These are phyloP conservation scores for Tinea pellionella DNA, from an alignment of 2,888 invertebrate genomes.

Conservation along the genomic window DNA sequence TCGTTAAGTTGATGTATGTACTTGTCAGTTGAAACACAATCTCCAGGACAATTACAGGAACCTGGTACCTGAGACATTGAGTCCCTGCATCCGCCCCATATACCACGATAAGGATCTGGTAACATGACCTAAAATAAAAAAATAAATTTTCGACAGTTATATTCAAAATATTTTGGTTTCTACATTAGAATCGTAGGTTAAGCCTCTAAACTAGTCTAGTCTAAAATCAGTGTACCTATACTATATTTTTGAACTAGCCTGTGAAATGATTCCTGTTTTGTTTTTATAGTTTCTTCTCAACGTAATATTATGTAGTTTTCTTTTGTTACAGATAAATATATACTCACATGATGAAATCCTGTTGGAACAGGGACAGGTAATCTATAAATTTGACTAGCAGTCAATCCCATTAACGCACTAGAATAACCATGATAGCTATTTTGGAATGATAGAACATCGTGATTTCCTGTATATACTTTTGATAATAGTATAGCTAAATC, in stretches of 20 bases:
- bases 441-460: conserved; percentile 86
- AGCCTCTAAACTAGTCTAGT: too few species aligned
- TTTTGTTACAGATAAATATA: too few species aligned
- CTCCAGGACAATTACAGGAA: conserved; percentile 73
- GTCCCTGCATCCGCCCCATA: conserved; percentile 96
- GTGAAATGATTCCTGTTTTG: too few species aligned
- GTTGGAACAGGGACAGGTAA: conserved; percentile 76
- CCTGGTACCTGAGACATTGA: conserved; percentile 81
- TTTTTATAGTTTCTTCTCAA: too few species aligned
- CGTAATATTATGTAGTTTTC: too few species aligned
- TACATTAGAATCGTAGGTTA: too few species aligned
- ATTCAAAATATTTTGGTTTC: too few species aligned
- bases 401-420: conserved; percentile 83
- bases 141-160: too few species aligned
- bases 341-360: conserved; percentile 84
- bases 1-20: conserved; percentile 86
- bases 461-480: conserved; percentile 84
- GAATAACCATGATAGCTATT: conserved; percentile 95
- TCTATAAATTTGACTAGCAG: conserved; percentile 83
- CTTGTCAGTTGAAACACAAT: conserved; percentile 79
- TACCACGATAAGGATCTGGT: conserved; percentile 91
- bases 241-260: too few species aligned
- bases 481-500: conserved; percentile 92
- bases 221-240: too few species aligned
- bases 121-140: conserved; percentile 85